Evolutionary conservation across 2,888 invertebrate genomes (phyloP).

Genomic region (Pyrrhosoma nymphula): DNA sequence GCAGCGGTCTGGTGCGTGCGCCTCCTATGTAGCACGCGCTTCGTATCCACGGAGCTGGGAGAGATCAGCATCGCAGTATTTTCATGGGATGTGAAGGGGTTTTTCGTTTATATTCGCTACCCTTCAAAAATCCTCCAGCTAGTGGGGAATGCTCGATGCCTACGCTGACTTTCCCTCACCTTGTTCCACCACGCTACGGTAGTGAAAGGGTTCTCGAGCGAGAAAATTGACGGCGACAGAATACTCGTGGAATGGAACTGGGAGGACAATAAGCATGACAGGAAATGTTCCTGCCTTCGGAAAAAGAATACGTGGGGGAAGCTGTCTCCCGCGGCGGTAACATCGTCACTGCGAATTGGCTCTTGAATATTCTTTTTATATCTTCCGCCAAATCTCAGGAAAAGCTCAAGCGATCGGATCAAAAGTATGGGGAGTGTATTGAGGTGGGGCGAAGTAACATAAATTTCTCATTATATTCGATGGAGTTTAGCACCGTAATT

Average conservation of each 20-base stretch:
- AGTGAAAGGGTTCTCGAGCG: not conserved
- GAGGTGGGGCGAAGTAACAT: not conserved
- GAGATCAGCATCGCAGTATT: not conserved
- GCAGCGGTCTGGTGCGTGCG: not conserved
- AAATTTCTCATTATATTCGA: no score
- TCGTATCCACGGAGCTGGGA: not conserved
- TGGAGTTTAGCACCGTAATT: no score
- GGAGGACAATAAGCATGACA: conserved; percentile 8
- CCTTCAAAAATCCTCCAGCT: not conserved
- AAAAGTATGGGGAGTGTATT: not conserved
- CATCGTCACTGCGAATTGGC: not conserved
- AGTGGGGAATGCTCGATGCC: not conserved
- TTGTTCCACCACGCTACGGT: not conserved
- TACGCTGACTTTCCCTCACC: not conserved
- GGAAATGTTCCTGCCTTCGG: not conserved
- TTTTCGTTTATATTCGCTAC: not conserved
- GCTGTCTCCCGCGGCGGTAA: not conserved
- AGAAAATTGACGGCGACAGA: conserved; percentile 33
- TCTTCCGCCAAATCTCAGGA: not conserved
- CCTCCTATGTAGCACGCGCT: not conserved
- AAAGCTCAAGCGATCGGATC: not conserved
- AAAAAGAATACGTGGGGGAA: not conserved
- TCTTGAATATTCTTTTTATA: not conserved
- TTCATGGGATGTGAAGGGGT: not conserved
- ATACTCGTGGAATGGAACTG: not conserved